A percentile compares a stretch with the other conserved stretches of the same genome.
These are phyloP conservation scores for Gopherus flavomarginatus DNA, from an alignment of 2,113 vertebrate species.

Conservation along the genomic window DNA sequence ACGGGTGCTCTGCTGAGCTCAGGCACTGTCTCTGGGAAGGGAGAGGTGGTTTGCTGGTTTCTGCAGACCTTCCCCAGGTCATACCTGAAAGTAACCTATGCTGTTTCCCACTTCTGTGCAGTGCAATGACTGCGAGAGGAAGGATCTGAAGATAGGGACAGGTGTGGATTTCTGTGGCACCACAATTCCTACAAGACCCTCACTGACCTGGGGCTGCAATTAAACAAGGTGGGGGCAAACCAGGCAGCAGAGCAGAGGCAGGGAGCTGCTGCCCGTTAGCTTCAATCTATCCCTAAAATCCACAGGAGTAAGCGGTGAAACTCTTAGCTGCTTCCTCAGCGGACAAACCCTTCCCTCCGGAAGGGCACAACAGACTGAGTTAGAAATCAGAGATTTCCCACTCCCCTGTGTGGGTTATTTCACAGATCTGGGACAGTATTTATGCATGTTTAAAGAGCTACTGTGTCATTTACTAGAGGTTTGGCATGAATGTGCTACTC, in stretches of 20 bases:
- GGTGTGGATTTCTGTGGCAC: background rate
- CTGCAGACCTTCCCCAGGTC: background rate
- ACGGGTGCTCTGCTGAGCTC: background rate
- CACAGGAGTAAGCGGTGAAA: background rate
- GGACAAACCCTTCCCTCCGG: background rate
- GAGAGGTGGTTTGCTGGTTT: background rate
- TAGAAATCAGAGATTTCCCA: background rate
- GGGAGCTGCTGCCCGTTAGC: background rate
- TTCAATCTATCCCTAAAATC: background rate
- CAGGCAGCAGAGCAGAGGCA: background rate
- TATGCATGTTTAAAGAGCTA: background rate
- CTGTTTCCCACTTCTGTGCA: background rate
- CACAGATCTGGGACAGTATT: background rate
- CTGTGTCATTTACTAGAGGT: background rate
- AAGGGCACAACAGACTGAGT: background rate
- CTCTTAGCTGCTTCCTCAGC: background rate
- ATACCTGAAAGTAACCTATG: background rate
- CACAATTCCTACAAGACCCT: background rate
- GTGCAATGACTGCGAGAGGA: background rate
- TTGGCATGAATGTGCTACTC: background rate
- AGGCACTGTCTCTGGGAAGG: background rate
- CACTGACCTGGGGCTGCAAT: background rate
- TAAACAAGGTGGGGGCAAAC: background rate
- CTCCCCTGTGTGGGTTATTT: background rate
- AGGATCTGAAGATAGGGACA: background rate